Evolutionary conservation across 2,888 invertebrate genomes (phyloP).

Genomic region (Amphipyra tragopoginis): DNA sequence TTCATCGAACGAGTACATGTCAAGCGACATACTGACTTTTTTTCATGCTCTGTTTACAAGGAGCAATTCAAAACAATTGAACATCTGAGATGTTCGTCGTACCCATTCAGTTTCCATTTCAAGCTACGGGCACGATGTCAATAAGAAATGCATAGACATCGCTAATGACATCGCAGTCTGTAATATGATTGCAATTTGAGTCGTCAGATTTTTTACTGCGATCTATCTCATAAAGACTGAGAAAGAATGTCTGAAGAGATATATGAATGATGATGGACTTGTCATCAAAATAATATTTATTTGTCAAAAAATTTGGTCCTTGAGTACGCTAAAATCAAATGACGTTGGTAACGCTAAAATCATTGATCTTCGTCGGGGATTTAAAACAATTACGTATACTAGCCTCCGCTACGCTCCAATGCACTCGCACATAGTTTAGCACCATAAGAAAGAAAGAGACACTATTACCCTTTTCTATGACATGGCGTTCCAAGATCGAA

Average conservation of each 20-base stretch:
- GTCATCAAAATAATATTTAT: background rate
- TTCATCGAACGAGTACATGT: background rate
- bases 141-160: slow-evolving; percentile 12
- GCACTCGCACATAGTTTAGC: too few relatives aligned
- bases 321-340: too few relatives aligned
- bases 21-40: background rate
- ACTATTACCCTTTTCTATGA: too few relatives aligned
- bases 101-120: slow-evolving; percentile 11
- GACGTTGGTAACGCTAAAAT: too few relatives aligned
- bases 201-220: slow-evolving; percentile 10
- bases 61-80: slow-evolving; percentile 7
- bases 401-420: too few relatives aligned
- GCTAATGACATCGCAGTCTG: slow-evolving; percentile 20
- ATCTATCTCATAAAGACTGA: background rate
- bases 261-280: background rate
- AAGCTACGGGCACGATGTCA: slow-evolving; percentile 10
- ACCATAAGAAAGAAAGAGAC: too few relatives aligned
- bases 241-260: slow-evolving; percentile 1
- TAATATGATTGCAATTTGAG: slow-evolving; percentile 24
- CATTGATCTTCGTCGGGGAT: too few relatives aligned
- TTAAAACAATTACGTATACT: too few relatives aligned
- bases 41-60: background rate
- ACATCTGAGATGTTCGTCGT: slow-evolving; percentile 2
- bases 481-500: too few relatives aligned
- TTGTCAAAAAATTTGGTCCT: too few relatives aligned